Base-by-base conservation (phyloP, 2,888 invertebrate species). In the Drosophila infuscata region DNA sequence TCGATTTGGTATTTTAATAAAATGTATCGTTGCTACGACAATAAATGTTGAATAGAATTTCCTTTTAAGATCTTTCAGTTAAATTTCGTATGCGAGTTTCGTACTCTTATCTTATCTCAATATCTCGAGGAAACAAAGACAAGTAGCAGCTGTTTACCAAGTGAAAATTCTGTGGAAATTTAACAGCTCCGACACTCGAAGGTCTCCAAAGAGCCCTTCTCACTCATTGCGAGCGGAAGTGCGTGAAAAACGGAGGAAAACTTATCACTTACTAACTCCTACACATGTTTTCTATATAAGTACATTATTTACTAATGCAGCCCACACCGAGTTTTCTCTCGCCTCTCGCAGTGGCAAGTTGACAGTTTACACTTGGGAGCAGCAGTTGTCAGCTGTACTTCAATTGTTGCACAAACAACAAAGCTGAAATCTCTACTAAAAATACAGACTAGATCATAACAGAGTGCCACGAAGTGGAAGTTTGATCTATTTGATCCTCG, bases 171-270 rank as follows among this genome's bases (percentile, higher is more conserved):
- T 9, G 0, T 49, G 32, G 59, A 78, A 76, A 56, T 61, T 29
- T 54, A 58, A 61, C 78, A 72, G 57, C 69, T 76, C 51, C 32
- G 64, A 65, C 56, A 70, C 54, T 49, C 41, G 11, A 53, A 43
- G 61, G 52, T 25, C 56, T 32, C 32, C 35, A 2, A 12, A 15
- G 29, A 36, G 51, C 58, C 61, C 61, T 36, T 29, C 58, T 76
- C 81, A 80, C 71, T 80, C 78, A 66, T 33, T 72, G 48, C 65
- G 36, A 68, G 63, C 76, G 79, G 79, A 79, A 79, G 77, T 76
- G 64, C 60, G 43, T 59, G 57, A 32, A 46, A 60, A 66, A 20
- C 4, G 61, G 62, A 43, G 48, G 79, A 57, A 66, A 52, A 54
- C 11, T 12, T 48, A 38, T 46, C 76, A 70, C 35, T 70, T 60